Base-by-base conservation (phyloP, 2,797 vertebrate genomes). In the Tarsius wallacei region DNA sequence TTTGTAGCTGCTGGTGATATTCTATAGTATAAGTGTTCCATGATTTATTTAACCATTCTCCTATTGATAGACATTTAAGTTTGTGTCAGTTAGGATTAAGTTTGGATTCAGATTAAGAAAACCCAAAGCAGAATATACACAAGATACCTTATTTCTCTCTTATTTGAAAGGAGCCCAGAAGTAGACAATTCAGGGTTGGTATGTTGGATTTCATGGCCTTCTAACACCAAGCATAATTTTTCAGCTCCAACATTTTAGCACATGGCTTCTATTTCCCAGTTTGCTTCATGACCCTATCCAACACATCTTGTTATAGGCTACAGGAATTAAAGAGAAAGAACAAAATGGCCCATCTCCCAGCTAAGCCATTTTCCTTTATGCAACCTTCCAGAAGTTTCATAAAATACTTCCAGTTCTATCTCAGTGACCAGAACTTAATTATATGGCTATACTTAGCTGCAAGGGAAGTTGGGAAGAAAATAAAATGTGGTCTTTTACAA, bases 351-450 rank as follows among this genome's bases (percentile, higher is more conserved):
- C 33, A 78, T 53, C 59, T 85, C 55, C 47, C 49, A 84, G 5
- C 31, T 93, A 88, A 91, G 59, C 26, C 74, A 82, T n/a, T 1
- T 81, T 53, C 63, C 42, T 53, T 55, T 51, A 73, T 61, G 14
- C 19, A 91, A 78, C 19, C 63, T 94, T 91, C 21, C 64, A 80
- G 19, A 87, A 94, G 33, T 93, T 90, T 95, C 31, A 74, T 53
- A 87, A 2, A 57, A 21, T 83, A 90, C 42, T 86, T 91, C 28
- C 51, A 76, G 47, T 51, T 93, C 66, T 63, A 73, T 61, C 47
- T 90, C 70, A 63, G 2, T 83, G 31, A 7, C 51, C 68, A 86
- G 33, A 78, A 94, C 33, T 96, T 82, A 89, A 64, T 71, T 74
- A 73, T 33, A 22, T 71, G 28, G 5, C 78, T 9, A n/a, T 59